Percentiles rank a stretch among this genome's conserved stretches.
Conservation (phyloP, 2,888 invertebrate species). For the Calameuta pallipes region DNA sequence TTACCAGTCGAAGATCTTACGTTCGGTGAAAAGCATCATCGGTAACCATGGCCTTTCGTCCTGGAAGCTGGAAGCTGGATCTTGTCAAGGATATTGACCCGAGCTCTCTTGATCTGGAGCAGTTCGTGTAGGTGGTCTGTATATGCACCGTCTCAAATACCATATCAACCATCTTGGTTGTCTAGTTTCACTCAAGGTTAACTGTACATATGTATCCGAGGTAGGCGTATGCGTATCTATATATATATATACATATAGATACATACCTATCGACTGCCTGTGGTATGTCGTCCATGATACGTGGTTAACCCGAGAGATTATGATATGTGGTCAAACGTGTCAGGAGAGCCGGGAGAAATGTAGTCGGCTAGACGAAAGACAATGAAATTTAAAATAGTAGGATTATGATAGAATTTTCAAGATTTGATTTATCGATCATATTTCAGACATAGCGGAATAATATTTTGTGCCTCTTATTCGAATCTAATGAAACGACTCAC, state of each 20-base stretch:
- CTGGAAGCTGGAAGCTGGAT: slow-evolving; percentile 34
- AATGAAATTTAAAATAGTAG: background rate
- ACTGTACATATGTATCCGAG: slow-evolving; percentile 24
- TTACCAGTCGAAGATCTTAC: background rate
- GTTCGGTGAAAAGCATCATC: background rate
- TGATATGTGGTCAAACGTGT: slow-evolving; percentile 10
- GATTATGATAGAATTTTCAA: background rate
- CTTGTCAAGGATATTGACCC: slow-evolving; percentile 52
- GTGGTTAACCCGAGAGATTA: slow-evolving; percentile 5
- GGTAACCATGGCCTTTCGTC: slow-evolving; percentile 19
- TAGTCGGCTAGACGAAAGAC: background rate
- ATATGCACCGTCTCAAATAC: slow-evolving; percentile 5
- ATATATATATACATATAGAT: slow-evolving; percentile 6
- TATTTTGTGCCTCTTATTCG: background rate
- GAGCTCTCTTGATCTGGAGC: slow-evolving; percentile 38
- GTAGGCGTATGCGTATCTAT: background rate
- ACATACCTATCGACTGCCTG: slow-evolving; percentile 11
- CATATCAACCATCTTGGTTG: slow-evolving; percentile 5
- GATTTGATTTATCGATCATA: background rate
- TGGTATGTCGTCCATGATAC: slow-evolving; percentile 5
- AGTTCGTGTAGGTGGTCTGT: slow-evolving; percentile 24
- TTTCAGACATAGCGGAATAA: background rate
- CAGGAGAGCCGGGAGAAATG: background rate
- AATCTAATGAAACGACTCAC: background rate
- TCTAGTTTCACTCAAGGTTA: slow-evolving; percentile 22